phyloP scores from a whole-genome alignment of 2,888 invertebrate species.

The Sinohyriopsis cumingii region DNA sequence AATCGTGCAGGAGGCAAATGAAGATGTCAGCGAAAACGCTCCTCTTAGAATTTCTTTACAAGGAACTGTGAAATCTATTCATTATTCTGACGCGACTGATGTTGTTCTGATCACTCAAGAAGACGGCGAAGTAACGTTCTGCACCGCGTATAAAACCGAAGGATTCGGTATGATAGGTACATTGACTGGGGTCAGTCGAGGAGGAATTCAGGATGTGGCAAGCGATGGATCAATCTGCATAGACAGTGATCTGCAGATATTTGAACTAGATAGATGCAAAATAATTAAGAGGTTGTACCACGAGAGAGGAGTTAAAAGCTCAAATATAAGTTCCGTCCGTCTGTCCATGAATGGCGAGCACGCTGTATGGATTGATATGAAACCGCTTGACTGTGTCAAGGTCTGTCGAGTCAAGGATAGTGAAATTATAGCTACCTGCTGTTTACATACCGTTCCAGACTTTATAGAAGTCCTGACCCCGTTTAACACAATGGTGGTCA shows the following conservation, averaged over 20 bases:
- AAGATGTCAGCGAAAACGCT: constrained; percentile 15
- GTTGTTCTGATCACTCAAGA: constrained; percentile 24
- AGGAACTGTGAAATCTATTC: constrained; percentile 29
- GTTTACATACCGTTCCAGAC: constrained; percentile 34
- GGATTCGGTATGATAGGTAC: constrained; percentile 35
- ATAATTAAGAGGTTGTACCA: constrained; percentile 24
- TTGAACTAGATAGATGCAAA: constrained; percentile 30
- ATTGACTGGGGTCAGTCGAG: constrained; percentile 19
- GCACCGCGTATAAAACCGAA: constrained; percentile 32
- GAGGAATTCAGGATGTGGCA: constrained; percentile 32
- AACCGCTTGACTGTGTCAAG: constrained; percentile 28
- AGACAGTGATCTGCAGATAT: constrained; percentile 34
- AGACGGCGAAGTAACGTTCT: constrained; percentile 19
- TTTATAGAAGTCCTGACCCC: constrained; percentile 25
- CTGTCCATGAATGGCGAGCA: constrained; percentile 32
- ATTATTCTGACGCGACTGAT: constrained; percentile 25
- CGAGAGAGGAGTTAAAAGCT: constrained; percentile 5
- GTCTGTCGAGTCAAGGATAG: constrained; percentile 31
- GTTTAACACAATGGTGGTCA: constrained; percentile 27
- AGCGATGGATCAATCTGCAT: constrained; percentile 39
- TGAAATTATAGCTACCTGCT: constrained; percentile 19
- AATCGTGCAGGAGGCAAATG: constrained; percentile 21
- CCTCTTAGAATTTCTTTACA: constrained; percentile 20
- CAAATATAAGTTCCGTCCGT: constrained; percentile 19
- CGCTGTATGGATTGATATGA: constrained; percentile 31